Base-by-base conservation (phyloP, 2,888 invertebrate species). In the Stenurella melanura region DNA sequence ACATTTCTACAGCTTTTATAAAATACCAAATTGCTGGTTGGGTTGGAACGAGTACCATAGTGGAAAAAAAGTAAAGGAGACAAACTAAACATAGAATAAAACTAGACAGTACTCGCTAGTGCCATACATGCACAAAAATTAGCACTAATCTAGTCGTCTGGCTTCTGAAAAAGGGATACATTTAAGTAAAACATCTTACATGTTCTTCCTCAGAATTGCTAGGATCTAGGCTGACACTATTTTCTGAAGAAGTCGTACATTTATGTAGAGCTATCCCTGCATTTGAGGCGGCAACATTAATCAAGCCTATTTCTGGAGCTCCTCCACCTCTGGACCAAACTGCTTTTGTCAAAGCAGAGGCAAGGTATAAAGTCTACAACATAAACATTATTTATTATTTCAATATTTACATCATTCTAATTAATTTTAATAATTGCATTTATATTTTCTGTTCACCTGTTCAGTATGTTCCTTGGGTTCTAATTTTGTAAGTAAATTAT, bases 401-500 rank as follows among this genome's bases (percentile, higher is more conserved):
- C n/a, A 34, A 34, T 9, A 34, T 34, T 34, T 9, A 34, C 30
- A 34, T 34, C 0, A 34, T 34, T 9, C 30, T 34, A 26, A 26
- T 26, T 26, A 3, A 34, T 34, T 34, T n/a, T n/a, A n/a, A 9
- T 34, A 34, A 34, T 0, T 34, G 30, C 3, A 7, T 34, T 7
- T 6, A 30, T 38, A 58, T 42, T 63, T 57, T 68, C 56, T 56
- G 73, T 80, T 85, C 84, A 94, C 95, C 91, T 96, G 96, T 90
- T 98, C 98, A 0, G 96, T 97, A 86, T 98, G 98, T 84, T 97
- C 96, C 84, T 96, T 95, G 0, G 97, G 96, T 86, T 97, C 97
- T 85, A 98, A 90, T 82, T 95, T 94, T 81, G 96, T 96, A n/a
- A 98, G 91, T 75, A 98, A 90, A 78, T 94, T 94, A 85, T 97